Evolutionary conservation across 2,113 vertebrate genomes (phyloP), one percentile per base, ranked within the genome.

Genomic region (Sterna hirundo): DNA sequence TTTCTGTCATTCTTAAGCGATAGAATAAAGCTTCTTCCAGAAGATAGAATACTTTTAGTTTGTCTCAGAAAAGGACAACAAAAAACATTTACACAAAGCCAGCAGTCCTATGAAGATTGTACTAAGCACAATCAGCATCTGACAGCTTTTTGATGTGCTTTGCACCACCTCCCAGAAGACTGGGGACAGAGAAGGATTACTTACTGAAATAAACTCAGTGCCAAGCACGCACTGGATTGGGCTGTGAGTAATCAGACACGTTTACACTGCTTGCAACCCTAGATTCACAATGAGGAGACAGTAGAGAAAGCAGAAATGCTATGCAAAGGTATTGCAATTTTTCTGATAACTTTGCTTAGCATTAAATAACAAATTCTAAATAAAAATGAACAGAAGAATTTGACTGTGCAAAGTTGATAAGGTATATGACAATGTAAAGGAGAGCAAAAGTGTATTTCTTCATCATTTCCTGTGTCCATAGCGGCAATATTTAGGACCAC

Each of bases 161-260:
- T 66, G n/a, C 42, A 42, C 29, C 42, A 69, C 49, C 51, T 86
- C 81, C 32, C 52, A 46, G 42, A 32, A 77, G 23, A 68, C 68
- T 16, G 42, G 13, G 74, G 42, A 29, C 32, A 75, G 47, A 69
- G 47, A 11, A 62, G 34, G 25, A 69, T 76, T 71, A 44, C 32
- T 65, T 29, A 38, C 17, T 4, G 34, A 62, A 61, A 72, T n/a
- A 66, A 86, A 49, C 20, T 54, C 26, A 11, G 30, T 12, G 38
- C 60, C 44, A 55, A 83, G 44, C 6, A 32, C 0, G 0, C 3
- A 0, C 40, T 51, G 32, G 44, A 5, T 7, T 29, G 16, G 17
- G 23, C 18, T 61, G 16, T 23, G 36, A 82, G 16, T 25, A 60
- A n/a, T 12, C 46, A 82, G 27, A 44, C 42, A 29, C 1, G 2